Conservation (phyloP, 2,888 invertebrate genomes). For the Eupelmus urozonus region DNA sequence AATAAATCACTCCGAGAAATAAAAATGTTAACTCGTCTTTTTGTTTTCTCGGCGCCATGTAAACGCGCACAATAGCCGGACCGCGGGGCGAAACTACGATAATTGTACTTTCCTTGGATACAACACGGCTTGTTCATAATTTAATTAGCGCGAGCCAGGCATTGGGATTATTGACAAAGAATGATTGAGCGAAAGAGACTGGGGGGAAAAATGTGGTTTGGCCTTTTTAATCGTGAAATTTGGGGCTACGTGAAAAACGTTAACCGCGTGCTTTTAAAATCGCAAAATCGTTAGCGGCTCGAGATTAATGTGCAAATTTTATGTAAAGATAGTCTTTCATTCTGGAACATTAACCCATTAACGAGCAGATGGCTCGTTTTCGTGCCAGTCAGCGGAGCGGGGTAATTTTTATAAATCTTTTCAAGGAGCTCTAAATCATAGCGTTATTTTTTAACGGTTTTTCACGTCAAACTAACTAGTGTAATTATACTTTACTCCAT, state of each 20-base stretch:
- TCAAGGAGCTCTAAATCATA: not conserved
- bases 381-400: too few relatives aligned
- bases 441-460: not conserved
- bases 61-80: too few relatives aligned
- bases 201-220: too few relatives aligned
- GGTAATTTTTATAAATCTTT: slow-evolving; percentile 12
- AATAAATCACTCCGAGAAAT: slow-evolving; percentile 61
- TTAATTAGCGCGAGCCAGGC: not conserved
- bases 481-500: not conserved
- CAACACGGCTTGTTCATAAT: too few relatives aligned
- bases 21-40: slow-evolving; percentile 15
- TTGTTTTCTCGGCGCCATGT: too few relatives aligned
- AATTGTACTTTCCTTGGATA: too few relatives aligned
- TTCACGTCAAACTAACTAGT: not conserved
- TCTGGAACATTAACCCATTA: slow-evolving; percentile 12
- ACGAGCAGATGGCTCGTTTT: not conserved
- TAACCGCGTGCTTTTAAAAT: not conserved
- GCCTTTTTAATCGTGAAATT: too few relatives aligned
- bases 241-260: too few relatives aligned
- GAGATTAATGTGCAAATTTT: slow-evolving; percentile 21
- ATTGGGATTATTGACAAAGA: not conserved
- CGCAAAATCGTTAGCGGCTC: not conserved
- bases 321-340: not conserved
- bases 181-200: not conserved
- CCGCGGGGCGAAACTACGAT: too few relatives aligned